These are phyloP conservation scores for Altica lythri DNA, from an alignment of 2,888 invertebrate species.

Conservation along the genomic window DNA sequence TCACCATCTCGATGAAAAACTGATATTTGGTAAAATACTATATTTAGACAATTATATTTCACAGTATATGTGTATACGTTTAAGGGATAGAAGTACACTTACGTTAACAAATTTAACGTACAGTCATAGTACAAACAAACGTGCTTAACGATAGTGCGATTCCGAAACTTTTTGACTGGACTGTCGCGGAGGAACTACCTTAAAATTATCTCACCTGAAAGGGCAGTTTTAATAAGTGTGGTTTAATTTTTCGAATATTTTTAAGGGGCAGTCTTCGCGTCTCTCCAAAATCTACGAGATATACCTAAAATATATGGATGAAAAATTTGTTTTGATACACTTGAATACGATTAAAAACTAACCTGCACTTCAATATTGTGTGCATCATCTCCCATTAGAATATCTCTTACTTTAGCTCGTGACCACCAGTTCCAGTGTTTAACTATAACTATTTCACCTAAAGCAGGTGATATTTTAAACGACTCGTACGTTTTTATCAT, in stretches of 20 bases:
- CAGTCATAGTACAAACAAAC: too few relatives aligned
- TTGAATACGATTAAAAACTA: conserved; percentile 13
- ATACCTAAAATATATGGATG: conserved; percentile 36
- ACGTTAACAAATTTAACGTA: too few relatives aligned
- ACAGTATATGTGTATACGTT: too few relatives aligned
- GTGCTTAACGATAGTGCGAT: too few relatives aligned
- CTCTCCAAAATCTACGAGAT: conserved; percentile 45
- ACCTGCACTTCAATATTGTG: conserved; percentile 17
- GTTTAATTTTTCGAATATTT: conserved; percentile 39
- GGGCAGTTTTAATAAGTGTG: conserved; percentile 42
- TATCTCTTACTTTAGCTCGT: conserved; percentile 38
- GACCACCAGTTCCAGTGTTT: conserved; percentile 41
- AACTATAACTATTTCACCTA: conserved; percentile 45
- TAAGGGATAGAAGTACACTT: too few relatives aligned
- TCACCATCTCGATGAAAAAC: too few relatives aligned
- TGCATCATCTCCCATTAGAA: conserved; percentile 21
- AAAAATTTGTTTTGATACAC: conserved; percentile 1
- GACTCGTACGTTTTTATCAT: conserved; percentile 34
- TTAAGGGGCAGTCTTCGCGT: conserved; percentile 35
- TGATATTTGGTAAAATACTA: too few relatives aligned
- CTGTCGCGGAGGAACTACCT: too few relatives aligned
- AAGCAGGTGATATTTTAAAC: conserved; percentile 42
- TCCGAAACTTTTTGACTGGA: too few relatives aligned
- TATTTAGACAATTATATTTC: too few relatives aligned
- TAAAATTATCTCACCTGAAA: conserved; percentile 47